A percentile compares a stretch with the other conserved stretches of the same genome.
These are phyloP conservation scores for Conger conger DNA, from an alignment of 2,113 vertebrate species.

Conservation along the genomic window DNA sequence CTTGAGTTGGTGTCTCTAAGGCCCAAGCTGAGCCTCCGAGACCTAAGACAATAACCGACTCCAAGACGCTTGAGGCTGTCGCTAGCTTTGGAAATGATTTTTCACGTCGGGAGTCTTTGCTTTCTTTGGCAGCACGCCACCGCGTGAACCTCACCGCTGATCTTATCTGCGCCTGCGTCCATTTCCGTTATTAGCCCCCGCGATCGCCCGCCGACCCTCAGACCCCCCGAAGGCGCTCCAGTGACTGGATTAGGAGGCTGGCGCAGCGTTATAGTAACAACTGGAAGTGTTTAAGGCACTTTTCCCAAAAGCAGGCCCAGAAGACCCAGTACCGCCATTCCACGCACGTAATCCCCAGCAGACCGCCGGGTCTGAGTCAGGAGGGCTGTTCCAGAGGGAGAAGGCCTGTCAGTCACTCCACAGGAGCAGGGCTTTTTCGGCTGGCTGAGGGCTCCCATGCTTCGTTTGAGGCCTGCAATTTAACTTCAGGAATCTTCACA, in stretches of 20 bases:
- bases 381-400: not conserved
- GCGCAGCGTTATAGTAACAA: conserved; percentile 7
- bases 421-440: not conserved
- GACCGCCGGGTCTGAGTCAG: not conserved
- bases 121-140: conserved; percentile 41
- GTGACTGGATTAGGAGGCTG: conserved; percentile 17
- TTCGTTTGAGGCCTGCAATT: too few species aligned
- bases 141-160: conserved; percentile 21
- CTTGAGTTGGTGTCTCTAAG: too few species aligned
- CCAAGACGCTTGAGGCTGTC: not conserved
- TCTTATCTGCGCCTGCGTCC: conserved; percentile 46
- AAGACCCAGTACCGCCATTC: not conserved
- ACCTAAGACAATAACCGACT: not conserved
- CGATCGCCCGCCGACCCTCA: conserved; percentile 9
- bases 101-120: conserved; percentile 42
- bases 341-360: not conserved
- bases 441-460: too few species aligned
- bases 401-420: not conserved
- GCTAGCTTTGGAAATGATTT: conserved; percentile 39
- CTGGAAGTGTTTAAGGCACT: conserved; percentile 12
- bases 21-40: not conserved
- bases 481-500: too few species aligned
- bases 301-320: not conserved
- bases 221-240: not conserved
- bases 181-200: conserved; percentile 28